phyloP scores from a whole-genome alignment of 2,888 invertebrate species.

The Hedychridium roseum region DNA sequence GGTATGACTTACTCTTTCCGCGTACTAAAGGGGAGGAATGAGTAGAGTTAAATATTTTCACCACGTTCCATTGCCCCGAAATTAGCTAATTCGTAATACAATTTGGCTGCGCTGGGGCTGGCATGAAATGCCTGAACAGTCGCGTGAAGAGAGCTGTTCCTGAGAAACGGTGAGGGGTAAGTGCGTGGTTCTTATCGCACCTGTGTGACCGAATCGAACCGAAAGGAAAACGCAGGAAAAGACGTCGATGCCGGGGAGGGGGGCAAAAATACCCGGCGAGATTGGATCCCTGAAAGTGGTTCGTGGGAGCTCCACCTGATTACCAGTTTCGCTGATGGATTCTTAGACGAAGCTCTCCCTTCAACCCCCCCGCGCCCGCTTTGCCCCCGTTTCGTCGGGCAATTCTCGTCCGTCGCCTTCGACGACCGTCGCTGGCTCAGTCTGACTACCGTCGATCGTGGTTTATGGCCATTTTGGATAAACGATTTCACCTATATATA shows the following conservation, averaged over 20 bases:
- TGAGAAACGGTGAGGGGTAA: slow-evolving; percentile 3
- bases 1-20: too few relatives aligned
- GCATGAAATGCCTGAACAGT: too few relatives aligned
- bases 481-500: slow-evolving; percentile 38
- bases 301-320: slow-evolving; percentile 45
- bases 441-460: slow-evolving; percentile 31
- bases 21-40: too few relatives aligned
- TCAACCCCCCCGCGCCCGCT: slow-evolving; percentile 3
- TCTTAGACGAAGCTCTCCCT: slow-evolving; percentile 44
- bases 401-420: slow-evolving; percentile 20
- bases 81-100: too few relatives aligned
- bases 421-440: slow-evolving; percentile 18
- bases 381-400: slow-evolving; percentile 14
- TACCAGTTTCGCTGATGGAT: slow-evolving; percentile 57
- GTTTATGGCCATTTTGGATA: slow-evolving; percentile 53
- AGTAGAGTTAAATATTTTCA: too few relatives aligned
- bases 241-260: too few relatives aligned
- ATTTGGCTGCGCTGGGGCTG: too few relatives aligned
- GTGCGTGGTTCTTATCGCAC: slow-evolving; percentile 2
- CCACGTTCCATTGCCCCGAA: too few relatives aligned
- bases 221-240: slow-evolving; percentile 7
- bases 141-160: too few relatives aligned
- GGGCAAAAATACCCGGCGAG: slow-evolving; percentile 49
- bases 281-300: slow-evolving; percentile 56
- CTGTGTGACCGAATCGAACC: slow-evolving; percentile 11